Conservation (phyloP, 2,113 vertebrate genomes). For the human region GRCh38 chr2:106155501-106156000, state of each 20-base stretch:
- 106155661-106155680: background rate
- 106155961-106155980: background rate
- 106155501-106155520: background rate
- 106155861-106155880: background rate
- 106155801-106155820: background rate
- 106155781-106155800: background rate
- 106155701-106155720: background rate
- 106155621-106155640: background rate
- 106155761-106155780: background rate
- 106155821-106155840: background rate
- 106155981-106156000: background rate
- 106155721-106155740: background rate
- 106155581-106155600: background rate
- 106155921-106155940: slow-evolving; percentile 2
- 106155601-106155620: background rate
- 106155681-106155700: background rate
- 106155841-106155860: background rate
- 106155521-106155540: background rate
- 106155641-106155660: background rate
- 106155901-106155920: background rate
- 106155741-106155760: background rate
- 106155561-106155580: background rate
- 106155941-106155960: background rate
- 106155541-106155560: background rate
- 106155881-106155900: background rate